Percentiles rank a stretch among this genome's conserved stretches.
Conservation (phyloP, 1,140 invertebrate genomes). For the Metopolophium dirhodum region DNA sequence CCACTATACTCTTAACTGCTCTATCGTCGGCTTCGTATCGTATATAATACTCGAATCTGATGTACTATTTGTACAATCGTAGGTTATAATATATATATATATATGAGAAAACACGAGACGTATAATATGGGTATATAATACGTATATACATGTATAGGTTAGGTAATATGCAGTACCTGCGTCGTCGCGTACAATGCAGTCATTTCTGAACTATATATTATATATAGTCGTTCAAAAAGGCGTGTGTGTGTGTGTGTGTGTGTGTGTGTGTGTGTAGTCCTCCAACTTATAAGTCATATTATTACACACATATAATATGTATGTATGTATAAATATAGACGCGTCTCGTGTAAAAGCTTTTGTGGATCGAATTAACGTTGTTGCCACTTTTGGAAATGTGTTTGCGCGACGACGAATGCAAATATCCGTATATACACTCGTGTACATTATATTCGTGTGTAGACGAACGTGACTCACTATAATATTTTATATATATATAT, state of each 20-base stretch:
- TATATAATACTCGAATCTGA: neutral
- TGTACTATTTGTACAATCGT: neutral
- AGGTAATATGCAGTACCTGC: neutral
- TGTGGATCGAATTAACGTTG: slow-evolving; percentile 47
- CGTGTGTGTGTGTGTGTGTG: neutral
- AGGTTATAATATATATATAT: neutral
- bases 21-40: neutral
- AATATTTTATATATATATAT: neutral
- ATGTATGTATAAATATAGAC: neutral
- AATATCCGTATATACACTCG: neutral
- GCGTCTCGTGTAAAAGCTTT: slow-evolving; percentile 28
- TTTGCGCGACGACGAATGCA: slow-evolving; percentile 35
- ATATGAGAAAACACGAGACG: neutral
- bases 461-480: slow-evolving; percentile 29
- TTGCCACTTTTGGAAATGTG: slow-evolving; percentile 36
- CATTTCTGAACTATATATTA: neutral
- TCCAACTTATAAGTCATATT: slow-evolving; percentile 8
- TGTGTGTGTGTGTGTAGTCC: neutral
- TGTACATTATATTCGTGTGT: neutral
- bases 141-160: neutral
- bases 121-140: neutral
- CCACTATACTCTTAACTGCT: neutral
- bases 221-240: neutral
- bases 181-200: neutral
- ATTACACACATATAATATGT: neutral